Percentiles rank a stretch among this genome's conserved stretches.
phyloP scores from a whole-genome alignment of 2,113 vertebrate species.

The Gadus chalcogrammus region DNA sequence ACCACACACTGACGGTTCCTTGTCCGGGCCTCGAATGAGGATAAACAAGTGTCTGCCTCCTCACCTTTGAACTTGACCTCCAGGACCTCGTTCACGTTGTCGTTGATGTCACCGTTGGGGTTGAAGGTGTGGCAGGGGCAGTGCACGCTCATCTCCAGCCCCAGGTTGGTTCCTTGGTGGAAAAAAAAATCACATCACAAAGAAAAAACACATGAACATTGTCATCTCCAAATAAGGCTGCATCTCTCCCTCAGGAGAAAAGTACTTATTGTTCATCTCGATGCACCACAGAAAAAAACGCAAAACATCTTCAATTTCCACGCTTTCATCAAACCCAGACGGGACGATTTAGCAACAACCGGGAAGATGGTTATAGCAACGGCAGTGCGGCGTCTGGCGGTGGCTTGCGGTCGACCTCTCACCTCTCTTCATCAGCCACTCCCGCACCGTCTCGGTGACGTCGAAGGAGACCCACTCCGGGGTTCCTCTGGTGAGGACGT shows the following conservation, averaged over 20 bases:
- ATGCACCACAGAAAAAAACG: neutral
- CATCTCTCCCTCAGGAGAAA: neutral
- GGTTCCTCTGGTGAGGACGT: conserved; percentile 82
- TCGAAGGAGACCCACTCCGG: conserved; percentile 89
- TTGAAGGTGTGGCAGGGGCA: conserved; percentile 90
- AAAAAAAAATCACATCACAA: neutral
- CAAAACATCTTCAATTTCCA: too few relatives aligned
- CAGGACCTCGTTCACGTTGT: conserved; percentile 83
- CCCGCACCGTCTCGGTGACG: conserved; percentile 87
- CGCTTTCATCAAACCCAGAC: too few relatives aligned
- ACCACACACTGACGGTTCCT: too few relatives aligned
- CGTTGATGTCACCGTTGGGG: conserved; percentile 84
- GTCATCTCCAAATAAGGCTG: neutral
- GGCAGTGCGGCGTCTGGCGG: too few relatives aligned
- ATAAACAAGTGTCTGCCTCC: neutral
- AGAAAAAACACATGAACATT: neutral
- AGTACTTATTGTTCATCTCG: neutral
- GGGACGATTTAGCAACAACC: too few relatives aligned
- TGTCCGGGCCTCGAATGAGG: too few relatives aligned
- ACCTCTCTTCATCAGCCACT: conserved; percentile 89
- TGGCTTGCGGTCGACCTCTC: conserved; percentile 24
- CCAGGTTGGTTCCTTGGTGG: conserved; percentile 82
- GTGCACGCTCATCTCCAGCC: conserved; percentile 90
- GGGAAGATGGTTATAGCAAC: too few relatives aligned
- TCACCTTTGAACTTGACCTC: conserved; percentile 94